These are phyloP conservation scores for Apantesis nais DNA, from an alignment of 2,888 invertebrate species.

Conservation along the genomic window DNA sequence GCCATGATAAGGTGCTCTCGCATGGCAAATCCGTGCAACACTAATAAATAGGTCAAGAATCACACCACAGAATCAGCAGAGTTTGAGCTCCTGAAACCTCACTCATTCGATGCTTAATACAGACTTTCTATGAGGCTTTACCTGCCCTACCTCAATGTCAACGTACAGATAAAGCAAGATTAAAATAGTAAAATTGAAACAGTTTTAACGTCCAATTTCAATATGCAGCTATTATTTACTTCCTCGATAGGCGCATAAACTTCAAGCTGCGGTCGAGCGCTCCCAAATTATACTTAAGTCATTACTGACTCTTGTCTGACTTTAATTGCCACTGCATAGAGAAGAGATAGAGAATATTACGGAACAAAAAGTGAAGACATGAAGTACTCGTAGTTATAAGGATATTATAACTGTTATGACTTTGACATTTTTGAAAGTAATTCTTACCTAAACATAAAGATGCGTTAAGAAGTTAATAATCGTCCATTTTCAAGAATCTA, in stretches of 20 bases:
- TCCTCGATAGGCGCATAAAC: not conserved
- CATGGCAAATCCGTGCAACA: too few relatives aligned
- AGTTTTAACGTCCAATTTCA: not conserved
- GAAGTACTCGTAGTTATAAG: not conserved
- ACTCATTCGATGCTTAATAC: too few relatives aligned
- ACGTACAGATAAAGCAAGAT: not conserved
- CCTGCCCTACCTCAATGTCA: not conserved
- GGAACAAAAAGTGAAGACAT: not conserved
- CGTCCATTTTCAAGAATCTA: too few relatives aligned
- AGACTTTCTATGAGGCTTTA: not conserved
- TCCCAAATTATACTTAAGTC: slow-evolving; percentile 3
- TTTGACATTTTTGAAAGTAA: not conserved
- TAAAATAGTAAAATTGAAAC: not conserved
- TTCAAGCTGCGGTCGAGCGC: not conserved
- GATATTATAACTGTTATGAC: not conserved
- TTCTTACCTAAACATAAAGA: too few relatives aligned
- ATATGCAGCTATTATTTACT: slow-evolving; percentile 3
- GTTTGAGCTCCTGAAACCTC: too few relatives aligned
- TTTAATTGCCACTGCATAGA: not conserved
- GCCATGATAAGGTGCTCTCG: too few relatives aligned
- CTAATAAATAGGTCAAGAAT: too few relatives aligned
- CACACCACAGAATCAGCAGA: too few relatives aligned
- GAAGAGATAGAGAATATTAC: not conserved
- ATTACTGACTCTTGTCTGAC: not conserved
- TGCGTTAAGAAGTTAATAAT: too few relatives aligned